Evolutionary conservation across 1,140 invertebrate species (phyloP).

Genomic region (Drosophila varians): DNA sequence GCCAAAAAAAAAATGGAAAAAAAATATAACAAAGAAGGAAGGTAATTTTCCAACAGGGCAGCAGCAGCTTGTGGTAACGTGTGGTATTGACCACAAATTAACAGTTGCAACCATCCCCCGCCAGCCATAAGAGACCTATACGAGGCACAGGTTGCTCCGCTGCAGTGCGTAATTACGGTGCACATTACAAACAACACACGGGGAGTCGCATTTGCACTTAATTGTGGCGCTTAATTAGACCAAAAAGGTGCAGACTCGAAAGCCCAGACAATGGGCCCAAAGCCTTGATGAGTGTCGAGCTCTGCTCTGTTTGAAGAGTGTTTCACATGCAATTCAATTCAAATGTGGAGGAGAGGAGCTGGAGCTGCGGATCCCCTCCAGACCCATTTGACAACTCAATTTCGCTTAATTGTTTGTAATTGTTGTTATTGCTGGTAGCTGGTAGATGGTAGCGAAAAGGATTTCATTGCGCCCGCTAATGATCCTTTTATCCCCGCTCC

Average conservation of each 20-base stretch:
- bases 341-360: no score
- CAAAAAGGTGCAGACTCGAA: constrained; percentile 69
- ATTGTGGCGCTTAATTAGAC: constrained; percentile 81
- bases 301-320: constrained; percentile 31
- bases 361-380: no score
- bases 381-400: constrained; percentile 67
- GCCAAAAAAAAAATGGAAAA: constrained; percentile 33
- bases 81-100: constrained; percentile 79
- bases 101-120: constrained; percentile 68
- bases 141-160: constrained; percentile 12
- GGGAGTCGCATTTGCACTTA: constrained; percentile 74
- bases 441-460: constrained; percentile 52
- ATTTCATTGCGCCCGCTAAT: constrained; percentile 54
- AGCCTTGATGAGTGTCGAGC: constrained; percentile 38
- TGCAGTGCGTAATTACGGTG: constrained; percentile 78
- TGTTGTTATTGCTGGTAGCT: constrained; percentile 59
- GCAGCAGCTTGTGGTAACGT: constrained; percentile 40
- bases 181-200: constrained; percentile 60
- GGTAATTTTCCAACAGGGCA: constrained; percentile 53
- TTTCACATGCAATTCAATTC: constrained; percentile 55
- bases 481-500: constrained; percentile 21
- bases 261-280: constrained; percentile 61
- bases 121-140: constrained; percentile 30
- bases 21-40: constrained; percentile 15
- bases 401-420: constrained; percentile 74